Conservation (phyloP, 2,888 invertebrate species). For the Drosophila aldrichi region DNA sequence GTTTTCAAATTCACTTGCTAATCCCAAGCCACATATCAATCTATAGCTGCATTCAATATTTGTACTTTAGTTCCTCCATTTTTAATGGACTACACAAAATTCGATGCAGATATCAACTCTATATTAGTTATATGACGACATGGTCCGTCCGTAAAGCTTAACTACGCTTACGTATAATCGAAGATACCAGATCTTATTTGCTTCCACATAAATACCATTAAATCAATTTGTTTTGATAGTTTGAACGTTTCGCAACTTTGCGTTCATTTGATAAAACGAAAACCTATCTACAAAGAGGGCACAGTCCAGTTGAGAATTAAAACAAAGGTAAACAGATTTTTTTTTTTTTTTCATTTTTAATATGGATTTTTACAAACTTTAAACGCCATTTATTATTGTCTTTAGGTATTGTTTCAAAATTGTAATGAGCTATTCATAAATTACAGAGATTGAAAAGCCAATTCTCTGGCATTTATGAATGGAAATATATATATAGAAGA, state of each 20-base stretch:
- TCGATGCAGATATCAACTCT: not conserved
- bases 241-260: not conserved
- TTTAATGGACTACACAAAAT: not conserved
- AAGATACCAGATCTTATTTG: slow-evolving; percentile 2
- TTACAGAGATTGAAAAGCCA: slow-evolving; percentile 52
- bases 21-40: not conserved
- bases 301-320: slow-evolving; percentile 1
- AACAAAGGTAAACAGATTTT: not conserved
- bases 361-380: slow-evolving; percentile 65
- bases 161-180: slow-evolving; percentile 1
- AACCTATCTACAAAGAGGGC: not conserved
- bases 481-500: slow-evolving; percentile 4
- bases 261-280: not conserved
- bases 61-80: too few species aligned
- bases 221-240: slow-evolving; percentile 5
- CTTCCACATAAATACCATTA: slow-evolving; percentile 5
- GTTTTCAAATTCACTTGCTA: not conserved
- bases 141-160: not conserved
- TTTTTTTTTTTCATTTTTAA: not conserved
- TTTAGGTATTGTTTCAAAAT: slow-evolving; percentile 63
- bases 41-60: not conserved
- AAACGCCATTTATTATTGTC: slow-evolving; percentile 70
- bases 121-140: slow-evolving; percentile 2
- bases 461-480: slow-evolving; percentile 35
- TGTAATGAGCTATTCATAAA: slow-evolving; percentile 22